Percentiles rank a stretch among this genome's conserved stretches.
phyloP scores from a whole-genome alignment of 2,888 invertebrate species.

The Megaustenia siamemsis region DNA sequence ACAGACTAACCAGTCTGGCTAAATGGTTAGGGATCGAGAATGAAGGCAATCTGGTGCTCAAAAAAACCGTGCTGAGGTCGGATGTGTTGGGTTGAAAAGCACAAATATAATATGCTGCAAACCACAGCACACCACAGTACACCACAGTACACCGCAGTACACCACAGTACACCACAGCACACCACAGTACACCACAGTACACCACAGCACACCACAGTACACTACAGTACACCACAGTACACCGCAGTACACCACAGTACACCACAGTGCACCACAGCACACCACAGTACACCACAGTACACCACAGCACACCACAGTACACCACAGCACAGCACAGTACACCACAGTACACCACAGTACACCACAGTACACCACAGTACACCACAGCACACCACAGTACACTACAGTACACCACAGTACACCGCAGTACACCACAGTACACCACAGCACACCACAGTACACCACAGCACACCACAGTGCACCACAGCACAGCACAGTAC shows the following conservation, averaged over 20 bases:
- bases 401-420: background rate
- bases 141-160: constrained; percentile 5
- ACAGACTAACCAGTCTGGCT: no score
- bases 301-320: constrained; percentile 2
- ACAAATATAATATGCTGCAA: no score
- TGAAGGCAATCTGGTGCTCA: no score
- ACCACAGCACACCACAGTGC: constrained; percentile 15
- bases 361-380: background rate
- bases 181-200: background rate
- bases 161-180: background rate
- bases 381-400: background rate
- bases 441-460: constrained; percentile 32
- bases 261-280: background rate
- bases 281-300: constrained; percentile 2
- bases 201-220: background rate
- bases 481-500: constrained; percentile 17
- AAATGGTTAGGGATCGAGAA: no score
- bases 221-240: background rate
- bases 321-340: constrained; percentile 17
- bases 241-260: background rate
- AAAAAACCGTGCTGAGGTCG: no score
- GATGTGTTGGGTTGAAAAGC: no score
- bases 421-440: constrained; percentile 29
- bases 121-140: constrained; percentile 8
- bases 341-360: constrained; percentile 7